Base-by-base conservation (phyloP, 37 sponge, comb jelly and placozoan species). In the Spongilla lacustris region DNA sequence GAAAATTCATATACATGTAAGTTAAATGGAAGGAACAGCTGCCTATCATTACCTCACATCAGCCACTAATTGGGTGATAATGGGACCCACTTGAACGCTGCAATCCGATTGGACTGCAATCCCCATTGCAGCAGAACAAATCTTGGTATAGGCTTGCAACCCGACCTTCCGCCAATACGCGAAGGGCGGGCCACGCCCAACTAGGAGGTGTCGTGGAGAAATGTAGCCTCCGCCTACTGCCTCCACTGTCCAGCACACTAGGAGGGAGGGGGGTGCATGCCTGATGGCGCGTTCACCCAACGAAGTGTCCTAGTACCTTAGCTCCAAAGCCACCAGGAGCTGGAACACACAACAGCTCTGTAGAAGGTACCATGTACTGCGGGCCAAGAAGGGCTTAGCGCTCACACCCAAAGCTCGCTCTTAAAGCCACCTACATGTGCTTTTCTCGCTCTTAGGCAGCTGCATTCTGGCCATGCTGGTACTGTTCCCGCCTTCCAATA, bases 381-480 rank as follows among this genome's bases (percentile, higher is more conserved):
- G 80, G 48, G 34, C 26, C n/a, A n/a, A n/a, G 30, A 35, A 31
- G 50, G 21, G 81, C 73, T 80, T 36, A 68, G 79, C 82, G 8
- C 46, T 10, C 46, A 46, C 46, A n/a, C 37, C 10, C 24, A 38
- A 2, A 50, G 29, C 25, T n/a, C n/a, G n/a, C n/a, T n/a, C n/a
- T n/a, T n/a, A n/a, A n/a, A n/a, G 3, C 8, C 46, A 75, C 95
- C 84, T 35, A 92, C 95, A 58, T 67, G 73, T 66, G 34, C 79
- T 74, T 35, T 83, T 97, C 67, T 97, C 95, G 31, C 35, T 77
- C 71, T 89, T 91, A 13, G 97, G 97, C 67, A 97, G 36, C 66
- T 81, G 87, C 83, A 97, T 86, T 49, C 94, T 84, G 5, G 93
- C 91, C 32, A 82, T 74, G 26, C 91, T 88, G 3, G 86, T 82